Conservation (phyloP, 1,140 invertebrate species). For the Doryteuthis pealeii region DNA sequence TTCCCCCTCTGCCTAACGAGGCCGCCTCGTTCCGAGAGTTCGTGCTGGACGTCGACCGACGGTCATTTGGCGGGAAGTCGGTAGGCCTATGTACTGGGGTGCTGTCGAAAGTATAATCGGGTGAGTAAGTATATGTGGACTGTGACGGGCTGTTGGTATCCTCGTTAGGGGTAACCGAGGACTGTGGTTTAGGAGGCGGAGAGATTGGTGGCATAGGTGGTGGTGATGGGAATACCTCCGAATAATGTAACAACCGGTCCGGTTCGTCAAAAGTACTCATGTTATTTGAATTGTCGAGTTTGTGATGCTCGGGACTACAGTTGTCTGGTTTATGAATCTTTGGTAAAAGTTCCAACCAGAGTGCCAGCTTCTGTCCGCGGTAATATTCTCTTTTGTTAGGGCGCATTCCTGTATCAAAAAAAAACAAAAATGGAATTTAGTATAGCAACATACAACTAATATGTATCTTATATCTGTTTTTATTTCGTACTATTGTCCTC, state of each 20-base stretch:
- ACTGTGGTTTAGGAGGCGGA: slow-evolving; percentile 19
- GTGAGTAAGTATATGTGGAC: background rate
- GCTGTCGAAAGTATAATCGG: background rate
- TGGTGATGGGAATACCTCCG: slow-evolving; percentile 50
- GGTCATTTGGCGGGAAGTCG: background rate
- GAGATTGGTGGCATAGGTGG: slow-evolving; percentile 46
- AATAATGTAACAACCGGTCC: slow-evolving; percentile 41
- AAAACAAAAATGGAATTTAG: slow-evolving; percentile 1
- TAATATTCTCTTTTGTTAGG: slow-evolving; percentile 83
- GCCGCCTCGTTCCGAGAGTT: background rate
- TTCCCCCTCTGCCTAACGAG: background rate
- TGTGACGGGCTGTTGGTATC: background rate
- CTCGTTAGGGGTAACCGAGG: background rate
- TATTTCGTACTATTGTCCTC: no score
- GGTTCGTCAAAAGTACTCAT: slow-evolving; percentile 45
- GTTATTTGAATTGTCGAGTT: slow-evolving; percentile 69
- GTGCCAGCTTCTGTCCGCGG: slow-evolving; percentile 89
- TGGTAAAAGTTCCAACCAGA: slow-evolving; percentile 94
- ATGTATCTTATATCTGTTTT: no score
- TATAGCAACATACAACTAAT: no score
- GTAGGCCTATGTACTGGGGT: slow-evolving; percentile 11
- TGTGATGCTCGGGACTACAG: slow-evolving; percentile 76
- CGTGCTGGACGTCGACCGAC: background rate
- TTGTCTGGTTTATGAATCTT: slow-evolving; percentile 80
- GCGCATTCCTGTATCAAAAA: slow-evolving; percentile 15